These are phyloP conservation scores for Trichogramma dendrolimi DNA, from an alignment of 2,888 invertebrate genomes.

Conservation along the genomic window DNA sequence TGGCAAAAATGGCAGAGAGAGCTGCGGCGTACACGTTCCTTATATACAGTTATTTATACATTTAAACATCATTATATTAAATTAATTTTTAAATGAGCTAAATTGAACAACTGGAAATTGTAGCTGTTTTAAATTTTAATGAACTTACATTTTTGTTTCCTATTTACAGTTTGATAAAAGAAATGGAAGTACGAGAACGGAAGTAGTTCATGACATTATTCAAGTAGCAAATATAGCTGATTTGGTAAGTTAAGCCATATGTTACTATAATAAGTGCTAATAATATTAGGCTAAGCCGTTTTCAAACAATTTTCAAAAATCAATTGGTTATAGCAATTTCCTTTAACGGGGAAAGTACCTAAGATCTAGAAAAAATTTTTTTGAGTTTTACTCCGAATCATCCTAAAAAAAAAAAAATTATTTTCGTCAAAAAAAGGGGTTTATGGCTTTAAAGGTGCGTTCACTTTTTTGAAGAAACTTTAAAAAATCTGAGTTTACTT, in stretches of 20 bases:
- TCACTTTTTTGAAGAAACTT: too few relatives aligned
- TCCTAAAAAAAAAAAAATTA: too few relatives aligned
- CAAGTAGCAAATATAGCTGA: conserved; percentile 98
- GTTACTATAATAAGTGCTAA: background rate
- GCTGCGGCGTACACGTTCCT: too few relatives aligned
- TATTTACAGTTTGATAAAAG: conserved; percentile 72
- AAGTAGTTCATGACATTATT: conserved; percentile 91
- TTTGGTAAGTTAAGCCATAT: conserved; percentile 65
- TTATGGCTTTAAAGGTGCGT: too few relatives aligned
- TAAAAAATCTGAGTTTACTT: too few relatives aligned
- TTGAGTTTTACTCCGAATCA: too few relatives aligned
- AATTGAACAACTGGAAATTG: background rate
- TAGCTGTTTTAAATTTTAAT: background rate
- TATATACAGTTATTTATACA: too few relatives aligned
- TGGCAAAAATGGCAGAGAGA: too few relatives aligned
- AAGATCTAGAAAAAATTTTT: too few relatives aligned
- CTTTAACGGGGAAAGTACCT: background rate
- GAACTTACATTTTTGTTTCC: conserved; percentile 7
- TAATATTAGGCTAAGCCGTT: background rate
- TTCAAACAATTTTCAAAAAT: background rate
- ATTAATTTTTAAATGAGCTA: background rate
- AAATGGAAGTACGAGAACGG: conserved; percentile 81
- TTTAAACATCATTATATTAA: background rate
- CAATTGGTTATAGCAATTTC: background rate
- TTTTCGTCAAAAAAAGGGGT: too few relatives aligned